Conservation (phyloP, 2,888 invertebrate species). For the Drosophila eohydei region DNA sequence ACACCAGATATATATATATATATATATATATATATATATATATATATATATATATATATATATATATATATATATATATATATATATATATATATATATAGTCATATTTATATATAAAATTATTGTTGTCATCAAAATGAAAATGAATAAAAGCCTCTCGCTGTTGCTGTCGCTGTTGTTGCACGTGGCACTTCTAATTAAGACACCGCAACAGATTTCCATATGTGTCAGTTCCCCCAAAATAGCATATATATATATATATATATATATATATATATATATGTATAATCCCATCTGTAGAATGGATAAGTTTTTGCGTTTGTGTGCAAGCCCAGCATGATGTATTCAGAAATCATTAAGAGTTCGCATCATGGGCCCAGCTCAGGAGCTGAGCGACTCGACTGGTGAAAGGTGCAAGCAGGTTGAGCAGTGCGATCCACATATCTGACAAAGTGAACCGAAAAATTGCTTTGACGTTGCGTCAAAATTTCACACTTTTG, state of each 20-base stretch:
- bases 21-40: neutral
- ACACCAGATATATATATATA: neutral
- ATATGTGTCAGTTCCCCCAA: conserved; percentile 27
- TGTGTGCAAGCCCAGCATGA: conserved; percentile 64
- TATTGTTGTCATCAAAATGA: conserved; percentile 15
- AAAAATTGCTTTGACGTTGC: conserved; percentile 74
- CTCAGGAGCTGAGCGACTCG: conserved; percentile 6
- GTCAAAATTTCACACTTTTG: conserved; percentile 78
- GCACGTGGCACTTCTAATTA: conserved; percentile 66
- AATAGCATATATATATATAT: conserved; percentile 3
- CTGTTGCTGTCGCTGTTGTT: conserved; percentile 21
- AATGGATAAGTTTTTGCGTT: conserved; percentile 28
- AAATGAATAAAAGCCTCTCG: conserved; percentile 8
- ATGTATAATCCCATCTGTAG: conserved; percentile 20
- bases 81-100: neutral
- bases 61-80: neutral
- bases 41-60: neutral
- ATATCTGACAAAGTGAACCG: conserved; percentile 72
- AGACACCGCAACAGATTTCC: conserved; percentile 55
- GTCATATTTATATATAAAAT: conserved; percentile 23
- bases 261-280: conserved; percentile 4
- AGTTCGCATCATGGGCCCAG: conserved; percentile 21
- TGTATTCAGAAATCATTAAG: conserved; percentile 73
- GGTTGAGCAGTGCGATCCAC: conserved; percentile 52
- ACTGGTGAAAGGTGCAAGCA: conserved; percentile 66